A percentile compares a stretch with the other conserved stretches of the same genome.
Evolutionary conservation across 2,113 vertebrate species (phyloP).

Genomic region (Eurystomus gularis): DNA sequence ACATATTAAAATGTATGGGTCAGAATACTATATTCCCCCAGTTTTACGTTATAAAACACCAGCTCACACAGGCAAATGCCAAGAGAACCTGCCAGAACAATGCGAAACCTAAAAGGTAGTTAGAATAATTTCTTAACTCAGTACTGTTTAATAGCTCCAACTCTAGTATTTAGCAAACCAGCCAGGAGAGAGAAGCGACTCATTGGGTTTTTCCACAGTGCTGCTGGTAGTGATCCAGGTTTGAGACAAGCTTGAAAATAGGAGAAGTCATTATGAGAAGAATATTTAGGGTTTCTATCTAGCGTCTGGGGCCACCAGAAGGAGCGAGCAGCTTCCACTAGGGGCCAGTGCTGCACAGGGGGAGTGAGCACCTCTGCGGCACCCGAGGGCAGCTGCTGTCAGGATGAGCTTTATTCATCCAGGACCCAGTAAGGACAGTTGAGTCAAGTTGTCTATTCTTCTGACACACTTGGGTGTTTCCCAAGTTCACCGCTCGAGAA

Average conservation of each 20-base stretch:
- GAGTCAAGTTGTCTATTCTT: not conserved
- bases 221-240: not conserved
- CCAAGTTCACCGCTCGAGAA: not conserved
- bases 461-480: not conserved
- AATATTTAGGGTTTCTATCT: not conserved
- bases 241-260: not conserved
- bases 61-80: not conserved
- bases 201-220: rapidly evolving
- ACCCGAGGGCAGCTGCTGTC: not conserved
- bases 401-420: not conserved
- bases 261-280: not conserved
- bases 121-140: not conserved
- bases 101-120: not conserved
- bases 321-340: not conserved
- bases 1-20: not conserved
- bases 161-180: not conserved
- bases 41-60: not conserved
- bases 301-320: not conserved
- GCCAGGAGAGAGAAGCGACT: not conserved
- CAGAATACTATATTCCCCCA: not conserved
- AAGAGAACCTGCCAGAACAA: not conserved
- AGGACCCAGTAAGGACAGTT: not conserved
- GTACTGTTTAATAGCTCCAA: not conserved
- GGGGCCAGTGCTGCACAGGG: not conserved
- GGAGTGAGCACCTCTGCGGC: not conserved